Conservation (phyloP, 2,888 invertebrate species). For the Erynnis tages region DNA sequence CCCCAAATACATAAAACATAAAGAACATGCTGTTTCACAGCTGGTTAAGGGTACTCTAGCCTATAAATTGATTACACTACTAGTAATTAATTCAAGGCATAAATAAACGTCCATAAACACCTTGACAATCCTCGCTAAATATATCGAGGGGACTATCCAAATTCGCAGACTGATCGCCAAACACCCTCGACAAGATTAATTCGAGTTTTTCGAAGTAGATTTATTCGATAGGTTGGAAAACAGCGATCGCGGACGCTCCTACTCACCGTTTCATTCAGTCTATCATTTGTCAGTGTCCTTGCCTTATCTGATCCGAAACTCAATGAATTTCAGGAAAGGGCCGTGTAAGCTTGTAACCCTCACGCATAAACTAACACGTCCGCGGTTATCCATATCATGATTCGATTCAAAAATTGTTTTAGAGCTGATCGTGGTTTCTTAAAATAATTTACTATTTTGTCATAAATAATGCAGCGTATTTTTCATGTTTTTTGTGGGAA, state of each 20-base stretch:
- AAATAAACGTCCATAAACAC: background rate
- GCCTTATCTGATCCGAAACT: constrained; percentile 59
- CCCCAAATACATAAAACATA: too few relatives aligned
- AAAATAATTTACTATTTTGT: too few relatives aligned
- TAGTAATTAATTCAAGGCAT: too few relatives aligned
- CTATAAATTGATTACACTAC: too few relatives aligned
- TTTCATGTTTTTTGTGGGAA: too few relatives aligned
- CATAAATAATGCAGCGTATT: too few relatives aligned
- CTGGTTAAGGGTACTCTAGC: too few relatives aligned
- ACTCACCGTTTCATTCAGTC: constrained; percentile 54
- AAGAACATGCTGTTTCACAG: too few relatives aligned
- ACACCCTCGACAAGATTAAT: constrained; percentile 61
- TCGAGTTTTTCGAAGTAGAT: constrained; percentile 68
- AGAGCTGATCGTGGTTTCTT: too few relatives aligned
- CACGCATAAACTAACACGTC: background rate
- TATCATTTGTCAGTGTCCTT: constrained; percentile 67
- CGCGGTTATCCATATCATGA: background rate
- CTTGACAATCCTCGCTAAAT: background rate
- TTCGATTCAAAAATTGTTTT: too few relatives aligned
- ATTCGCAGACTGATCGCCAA: constrained; percentile 43
- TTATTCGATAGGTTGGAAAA: constrained; percentile 57
- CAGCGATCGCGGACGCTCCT: constrained; percentile 50
- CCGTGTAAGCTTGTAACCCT: background rate
- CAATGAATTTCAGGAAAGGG: constrained; percentile 45
- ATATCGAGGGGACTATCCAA: constrained; percentile 28